Evolutionary conservation across 2,113 vertebrate species (phyloP).

Genomic region (Leiothrix lutea): DNA sequence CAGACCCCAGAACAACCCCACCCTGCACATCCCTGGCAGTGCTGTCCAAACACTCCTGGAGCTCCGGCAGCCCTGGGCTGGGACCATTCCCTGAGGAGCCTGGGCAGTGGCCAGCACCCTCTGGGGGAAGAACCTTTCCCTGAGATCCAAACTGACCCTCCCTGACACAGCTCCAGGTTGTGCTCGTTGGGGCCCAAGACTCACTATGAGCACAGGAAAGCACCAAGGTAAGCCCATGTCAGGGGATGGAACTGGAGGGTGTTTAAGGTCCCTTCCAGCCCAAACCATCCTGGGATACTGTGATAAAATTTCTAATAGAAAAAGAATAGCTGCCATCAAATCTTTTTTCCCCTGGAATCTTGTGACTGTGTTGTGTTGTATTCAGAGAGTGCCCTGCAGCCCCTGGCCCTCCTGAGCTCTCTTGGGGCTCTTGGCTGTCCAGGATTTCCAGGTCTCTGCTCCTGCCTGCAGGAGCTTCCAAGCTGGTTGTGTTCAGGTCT

Average conservation of each 20-base stretch:
- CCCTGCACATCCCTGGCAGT: neutral
- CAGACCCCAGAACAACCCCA: neutral
- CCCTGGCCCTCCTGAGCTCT: neutral
- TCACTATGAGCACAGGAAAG: neutral
- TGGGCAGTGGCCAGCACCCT: neutral
- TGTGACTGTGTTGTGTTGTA: neutral
- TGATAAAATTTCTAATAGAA: neutral
- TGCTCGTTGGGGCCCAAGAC: neutral
- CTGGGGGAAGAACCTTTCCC: neutral
- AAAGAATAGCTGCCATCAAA: neutral
- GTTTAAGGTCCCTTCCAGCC: neutral
- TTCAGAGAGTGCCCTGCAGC: neutral
- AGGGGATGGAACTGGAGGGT: neutral
- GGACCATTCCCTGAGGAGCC: neutral
- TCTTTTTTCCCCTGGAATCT: neutral
- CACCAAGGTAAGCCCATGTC: neutral
- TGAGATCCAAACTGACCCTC: accelerated
- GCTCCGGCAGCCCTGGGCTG: neutral
- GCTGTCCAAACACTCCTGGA: neutral
- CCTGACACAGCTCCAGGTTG: accelerated
- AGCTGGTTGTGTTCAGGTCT: neutral
- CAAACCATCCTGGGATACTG: neutral
- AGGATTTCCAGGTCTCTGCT: neutral
- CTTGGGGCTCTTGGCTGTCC: neutral
- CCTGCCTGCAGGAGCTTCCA: neutral